These are phyloP conservation scores for Conistra vaccinii DNA, from an alignment of 2,888 invertebrate species.

Conservation along the genomic window DNA sequence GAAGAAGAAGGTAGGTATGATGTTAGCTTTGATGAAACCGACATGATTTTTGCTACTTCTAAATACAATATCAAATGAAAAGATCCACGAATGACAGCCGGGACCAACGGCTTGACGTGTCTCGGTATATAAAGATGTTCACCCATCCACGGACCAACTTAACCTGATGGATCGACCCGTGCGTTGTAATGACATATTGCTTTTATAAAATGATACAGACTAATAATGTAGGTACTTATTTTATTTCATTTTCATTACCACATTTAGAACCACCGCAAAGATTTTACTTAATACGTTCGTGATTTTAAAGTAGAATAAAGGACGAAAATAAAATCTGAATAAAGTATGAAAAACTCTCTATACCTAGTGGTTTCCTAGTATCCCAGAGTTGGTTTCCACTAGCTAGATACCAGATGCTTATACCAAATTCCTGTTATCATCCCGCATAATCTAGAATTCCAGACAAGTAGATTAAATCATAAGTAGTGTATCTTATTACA, in stretches of 20 bases:
- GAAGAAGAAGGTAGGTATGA: too few relatives aligned
- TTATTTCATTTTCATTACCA: background rate
- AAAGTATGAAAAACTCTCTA: background rate
- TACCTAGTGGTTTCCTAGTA: background rate
- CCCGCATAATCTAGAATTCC: constrained; percentile 15
- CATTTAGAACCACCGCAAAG: background rate
- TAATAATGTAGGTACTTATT: too few relatives aligned
- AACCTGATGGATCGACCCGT: too few relatives aligned
- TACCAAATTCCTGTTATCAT: background rate
- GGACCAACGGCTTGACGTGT: too few relatives aligned
- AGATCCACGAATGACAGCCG: too few relatives aligned
- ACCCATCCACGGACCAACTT: too few relatives aligned
- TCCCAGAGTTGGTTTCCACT: background rate
- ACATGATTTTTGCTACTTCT: too few relatives aligned
- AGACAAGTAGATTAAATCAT: constrained; percentile 16
- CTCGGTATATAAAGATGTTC: too few relatives aligned
- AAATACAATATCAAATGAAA: too few relatives aligned
- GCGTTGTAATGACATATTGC: too few relatives aligned
- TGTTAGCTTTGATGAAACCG: too few relatives aligned
- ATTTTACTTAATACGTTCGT: too few relatives aligned
- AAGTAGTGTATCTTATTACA: constrained; percentile 32
- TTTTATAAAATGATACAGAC: background rate
- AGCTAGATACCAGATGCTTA: constrained; percentile 14
- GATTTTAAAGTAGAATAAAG: background rate
- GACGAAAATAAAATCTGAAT: background rate